Evolutionary conservation across 1,140 invertebrate species (phyloP), one percentile per base, ranked within the genome.

Genomic region (Apis laboriosa): DNA sequence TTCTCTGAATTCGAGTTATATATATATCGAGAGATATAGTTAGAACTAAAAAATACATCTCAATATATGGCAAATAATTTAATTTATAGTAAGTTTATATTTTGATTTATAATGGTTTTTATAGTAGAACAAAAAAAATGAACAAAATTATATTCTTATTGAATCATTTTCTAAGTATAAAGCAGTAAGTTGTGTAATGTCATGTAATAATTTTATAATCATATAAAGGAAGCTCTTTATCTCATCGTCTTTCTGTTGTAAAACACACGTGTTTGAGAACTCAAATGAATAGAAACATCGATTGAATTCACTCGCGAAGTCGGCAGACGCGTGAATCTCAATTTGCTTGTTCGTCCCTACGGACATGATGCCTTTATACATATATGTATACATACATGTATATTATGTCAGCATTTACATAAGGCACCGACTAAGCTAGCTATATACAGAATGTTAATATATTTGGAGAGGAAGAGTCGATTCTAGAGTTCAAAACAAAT

Each of bases 321-420:
- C 84, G 85, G 86, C 75, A 84, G 85, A 87, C 86, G 63, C 85
- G 86, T 88, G 86, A 88, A 88, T 88, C 85, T 84, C 86, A 87
- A 88, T 88, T 88, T 88, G 85, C 74, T 66, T 64, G 73, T 67
- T 84, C 68, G 86, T 87, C 78, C 77, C 86, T 63, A 68, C 51
- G 78, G 86, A 78, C 77, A 75, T 72, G 72, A 43, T 60, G 51
- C n/a, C 60, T 56, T 63, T 80, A 43, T 64, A 78, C 68, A 70
- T 81, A 77, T 84, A 55, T 60, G 49, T 80, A 43, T 64, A 78
- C 68, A 70, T 81, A 77, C 5, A 43, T 43, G 34, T 43, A 43
- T 43, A 43, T 43, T 84, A 55, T 60, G 55, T 15, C 70, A 49
- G 61, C 71, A 88, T 88, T 87, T 88, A 87, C 82, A 88, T 84